A percentile compares a stretch with the other conserved stretches of the same genome.
Evolutionary conservation across 2,888 invertebrate species (phyloP).

Genomic region (Brachyptera putata): DNA sequence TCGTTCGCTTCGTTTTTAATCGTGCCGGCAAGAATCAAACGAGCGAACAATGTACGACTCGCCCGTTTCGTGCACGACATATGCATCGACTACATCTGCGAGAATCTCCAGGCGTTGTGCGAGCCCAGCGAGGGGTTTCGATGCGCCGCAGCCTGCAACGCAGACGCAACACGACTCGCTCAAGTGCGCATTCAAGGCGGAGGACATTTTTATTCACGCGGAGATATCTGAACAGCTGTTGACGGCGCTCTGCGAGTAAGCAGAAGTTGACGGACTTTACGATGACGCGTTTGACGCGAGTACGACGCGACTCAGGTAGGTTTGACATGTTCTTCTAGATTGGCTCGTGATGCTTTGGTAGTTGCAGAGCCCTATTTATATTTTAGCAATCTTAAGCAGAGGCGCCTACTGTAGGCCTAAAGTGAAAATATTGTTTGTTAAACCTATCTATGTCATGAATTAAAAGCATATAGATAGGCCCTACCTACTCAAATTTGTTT

Average conservation of each 20-base stretch:
- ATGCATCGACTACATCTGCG: conserved; percentile 61
- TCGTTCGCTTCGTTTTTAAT: too few species aligned
- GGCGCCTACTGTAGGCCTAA: too few species aligned
- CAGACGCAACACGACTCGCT: conserved; percentile 11
- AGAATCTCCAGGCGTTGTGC: conserved; percentile 55
- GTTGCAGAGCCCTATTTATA: too few species aligned
- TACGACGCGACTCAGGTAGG: conserved; percentile 54
- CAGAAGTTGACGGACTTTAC: conserved; percentile 57
- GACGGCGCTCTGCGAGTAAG: conserved; percentile 52
- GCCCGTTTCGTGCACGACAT: conserved; percentile 56
- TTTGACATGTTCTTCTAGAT: conserved; percentile 16
- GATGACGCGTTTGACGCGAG: conserved; percentile 54
- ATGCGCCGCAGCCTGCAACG: not conserved
- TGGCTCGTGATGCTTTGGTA: not conserved
- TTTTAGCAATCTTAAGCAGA: too few species aligned
- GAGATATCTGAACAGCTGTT: conserved; percentile 57
- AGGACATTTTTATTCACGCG: conserved; percentile 54
- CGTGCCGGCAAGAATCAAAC: too few species aligned
- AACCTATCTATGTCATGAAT: too few species aligned
- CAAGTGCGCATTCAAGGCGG: conserved; percentile 45
- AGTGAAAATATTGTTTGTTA: too few species aligned
- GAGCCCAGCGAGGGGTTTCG: too few species aligned
- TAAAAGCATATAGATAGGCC: too few species aligned
- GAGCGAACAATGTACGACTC: conserved; percentile 63
- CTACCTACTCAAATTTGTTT: too few species aligned